Conservation (phyloP, 2,888 invertebrate genomes). For the Rosalia funebris region DNA sequence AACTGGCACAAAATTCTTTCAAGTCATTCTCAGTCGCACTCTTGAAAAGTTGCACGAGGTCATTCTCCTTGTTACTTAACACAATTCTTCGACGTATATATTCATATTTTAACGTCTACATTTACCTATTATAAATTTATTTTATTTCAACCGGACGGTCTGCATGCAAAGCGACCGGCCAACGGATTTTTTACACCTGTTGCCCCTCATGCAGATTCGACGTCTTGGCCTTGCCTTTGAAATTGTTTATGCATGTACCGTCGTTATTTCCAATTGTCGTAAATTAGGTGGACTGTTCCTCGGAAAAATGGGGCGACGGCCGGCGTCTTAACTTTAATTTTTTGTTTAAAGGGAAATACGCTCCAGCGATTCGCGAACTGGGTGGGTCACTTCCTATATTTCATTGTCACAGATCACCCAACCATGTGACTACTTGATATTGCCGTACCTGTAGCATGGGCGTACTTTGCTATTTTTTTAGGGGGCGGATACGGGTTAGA, state of each 20-base stretch:
- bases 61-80: background rate
- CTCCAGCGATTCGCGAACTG: slow-evolving; percentile 34
- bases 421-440: slow-evolving; percentile 30
- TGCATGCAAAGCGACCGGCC: background rate
- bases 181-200: background rate
- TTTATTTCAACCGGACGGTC: background rate
- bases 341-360: slow-evolving; percentile 37
- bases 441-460: background rate
- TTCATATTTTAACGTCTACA: background rate
- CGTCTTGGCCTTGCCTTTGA: background rate
- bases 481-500: too few relatives aligned
- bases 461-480: background rate
- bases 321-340: slow-evolving; percentile 12
- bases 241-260: background rate
- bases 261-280: too few relatives aligned
- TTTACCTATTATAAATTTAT: background rate
- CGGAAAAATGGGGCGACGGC: background rate
- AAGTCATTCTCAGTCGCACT: background rate
- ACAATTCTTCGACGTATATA: background rate
- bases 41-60: background rate
- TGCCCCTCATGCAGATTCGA: background rate
- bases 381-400: slow-evolving; percentile 41
- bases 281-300: too few relatives aligned
- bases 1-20: too few relatives aligned
- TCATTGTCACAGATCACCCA: slow-evolving; percentile 45